Conservation (phyloP, 2,797 vertebrate genomes). For the Falco novaeseelandiae region DNA sequence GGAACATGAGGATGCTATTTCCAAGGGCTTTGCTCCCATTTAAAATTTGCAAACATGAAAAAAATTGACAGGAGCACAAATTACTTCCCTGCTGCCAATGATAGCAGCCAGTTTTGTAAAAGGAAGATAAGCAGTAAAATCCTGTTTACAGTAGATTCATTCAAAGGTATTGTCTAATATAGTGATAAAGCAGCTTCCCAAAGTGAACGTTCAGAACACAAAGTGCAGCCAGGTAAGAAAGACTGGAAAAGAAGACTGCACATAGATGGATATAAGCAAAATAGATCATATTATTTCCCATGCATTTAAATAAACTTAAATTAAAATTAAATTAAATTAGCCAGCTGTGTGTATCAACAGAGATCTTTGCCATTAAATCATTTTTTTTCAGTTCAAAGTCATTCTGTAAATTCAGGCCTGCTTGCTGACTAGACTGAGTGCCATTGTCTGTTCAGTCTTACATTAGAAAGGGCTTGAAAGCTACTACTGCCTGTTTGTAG, state of each 20-base stretch:
- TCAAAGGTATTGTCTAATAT: not conserved
- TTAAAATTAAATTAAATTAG: not conserved
- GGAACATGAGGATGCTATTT: not conserved
- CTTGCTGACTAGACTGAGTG: not conserved
- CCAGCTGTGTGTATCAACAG: not conserved
- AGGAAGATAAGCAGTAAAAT: not conserved
- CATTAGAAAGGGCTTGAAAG: not conserved
- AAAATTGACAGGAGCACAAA: not conserved
- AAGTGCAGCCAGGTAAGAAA: not conserved
- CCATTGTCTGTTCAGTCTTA: not conserved
- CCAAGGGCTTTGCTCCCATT: not conserved
- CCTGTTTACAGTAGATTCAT: not conserved
- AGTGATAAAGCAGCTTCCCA: not conserved
- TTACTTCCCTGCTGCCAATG: not conserved
- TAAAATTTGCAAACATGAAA: not conserved
- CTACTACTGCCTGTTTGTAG: not conserved
- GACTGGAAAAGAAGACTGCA: not conserved
- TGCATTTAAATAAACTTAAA: not conserved
- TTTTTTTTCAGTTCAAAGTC: not conserved
- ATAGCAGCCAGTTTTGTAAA: not conserved
- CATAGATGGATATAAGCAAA: not conserved
- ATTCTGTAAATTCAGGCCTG: not conserved
- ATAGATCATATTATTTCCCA: not conserved
- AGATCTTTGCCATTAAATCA: not conserved
- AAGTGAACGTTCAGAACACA: not conserved